Base-by-base conservation (phyloP, 2,797 vertebrate genomes). In the Miichthys miiuy region DNA sequence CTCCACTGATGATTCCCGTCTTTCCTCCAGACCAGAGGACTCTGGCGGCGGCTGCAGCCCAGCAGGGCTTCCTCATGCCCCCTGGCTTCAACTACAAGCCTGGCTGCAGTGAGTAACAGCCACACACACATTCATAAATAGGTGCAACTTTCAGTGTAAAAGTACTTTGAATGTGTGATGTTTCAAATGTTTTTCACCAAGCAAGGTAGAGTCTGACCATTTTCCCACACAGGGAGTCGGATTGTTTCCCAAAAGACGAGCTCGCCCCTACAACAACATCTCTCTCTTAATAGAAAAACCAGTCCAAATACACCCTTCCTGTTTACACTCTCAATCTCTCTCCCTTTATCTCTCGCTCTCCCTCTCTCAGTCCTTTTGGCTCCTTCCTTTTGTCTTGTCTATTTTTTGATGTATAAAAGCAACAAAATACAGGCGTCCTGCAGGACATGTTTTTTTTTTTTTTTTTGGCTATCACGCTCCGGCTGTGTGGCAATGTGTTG, bases 1-100 rank as follows among this genome's bases (percentile, higher is more conserved):
- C 98, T 77, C 98, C 98, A 54, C 93, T 99, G 94, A 99, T 99
- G 98, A 99, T 99, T 87, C 98, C 98, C 0, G 97, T 99, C 86
- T 99, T 99, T 88, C 98, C 98, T 88, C 97, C 98, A 50, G 98
- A 99, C 92, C 98, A 99, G 89, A 96, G 98, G 94, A 97, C 98
- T 34, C 92, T 99, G 93, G 96, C 96, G 1, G 98, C 98, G 41
- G 98, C 98, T 54, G 97, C 98, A 6, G 98, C 98, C 77, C 98
- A 99, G 92, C 98, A 99, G 93, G 98, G 98, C 89, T 99, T 99
- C 94, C 96, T 99, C 44, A 96, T 99, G 93, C 98, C 98, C 85
- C 96, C 98, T 27, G 97, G 98, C 78, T 99, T 99, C 95, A 98
- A 97, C 96, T 99, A 99, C 95, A 99, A 99, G 91, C 97, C 98